Conservation (phyloP, 2,113 vertebrate genomes). For the Hemichromis elongatus region DNA sequence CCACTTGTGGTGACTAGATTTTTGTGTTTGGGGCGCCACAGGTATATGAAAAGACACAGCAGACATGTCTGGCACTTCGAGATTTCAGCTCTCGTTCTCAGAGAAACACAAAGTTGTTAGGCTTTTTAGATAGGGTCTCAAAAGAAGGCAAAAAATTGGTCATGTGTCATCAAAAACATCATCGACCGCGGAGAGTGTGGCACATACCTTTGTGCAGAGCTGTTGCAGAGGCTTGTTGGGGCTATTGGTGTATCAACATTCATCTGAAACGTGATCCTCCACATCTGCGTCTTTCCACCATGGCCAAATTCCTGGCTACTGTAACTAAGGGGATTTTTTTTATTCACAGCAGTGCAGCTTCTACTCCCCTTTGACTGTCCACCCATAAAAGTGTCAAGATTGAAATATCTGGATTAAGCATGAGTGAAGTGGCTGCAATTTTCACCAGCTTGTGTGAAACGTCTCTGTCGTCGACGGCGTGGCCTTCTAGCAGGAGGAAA, state of each 20-base stretch:
- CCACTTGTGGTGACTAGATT: constrained; percentile 70
- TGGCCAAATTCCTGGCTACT: constrained; percentile 67
- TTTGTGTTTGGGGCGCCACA: constrained; percentile 37
- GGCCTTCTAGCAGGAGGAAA: constrained; percentile 68
- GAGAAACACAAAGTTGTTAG: neutral
- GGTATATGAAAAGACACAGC: constrained; percentile 43
- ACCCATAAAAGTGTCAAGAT: constrained; percentile 74
- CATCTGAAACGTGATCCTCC: constrained; percentile 71
- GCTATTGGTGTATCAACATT: constrained; percentile 15
- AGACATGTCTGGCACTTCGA: constrained; percentile 32
- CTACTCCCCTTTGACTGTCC: constrained; percentile 56
- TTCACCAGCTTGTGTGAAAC: constrained; percentile 57
- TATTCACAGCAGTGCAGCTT: constrained; percentile 58
- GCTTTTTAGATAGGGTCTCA: neutral
- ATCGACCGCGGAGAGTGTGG: constrained; percentile 18
- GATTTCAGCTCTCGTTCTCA: constrained; percentile 49
- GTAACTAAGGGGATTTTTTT: constrained; percentile 71
- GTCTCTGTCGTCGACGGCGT: constrained; percentile 24
- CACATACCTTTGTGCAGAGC: constrained; percentile 29
- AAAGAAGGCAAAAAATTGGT: constrained; percentile 2
- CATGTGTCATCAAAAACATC: constrained; percentile 21
- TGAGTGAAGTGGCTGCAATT: constrained; percentile 45
- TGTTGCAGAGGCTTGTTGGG: constrained; percentile 64
- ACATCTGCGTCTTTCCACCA: constrained; percentile 67
- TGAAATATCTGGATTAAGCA: constrained; percentile 73